Base-by-base conservation (phyloP, 2,888 invertebrate species). In the Hirtodrosophila cameraria region DNA sequence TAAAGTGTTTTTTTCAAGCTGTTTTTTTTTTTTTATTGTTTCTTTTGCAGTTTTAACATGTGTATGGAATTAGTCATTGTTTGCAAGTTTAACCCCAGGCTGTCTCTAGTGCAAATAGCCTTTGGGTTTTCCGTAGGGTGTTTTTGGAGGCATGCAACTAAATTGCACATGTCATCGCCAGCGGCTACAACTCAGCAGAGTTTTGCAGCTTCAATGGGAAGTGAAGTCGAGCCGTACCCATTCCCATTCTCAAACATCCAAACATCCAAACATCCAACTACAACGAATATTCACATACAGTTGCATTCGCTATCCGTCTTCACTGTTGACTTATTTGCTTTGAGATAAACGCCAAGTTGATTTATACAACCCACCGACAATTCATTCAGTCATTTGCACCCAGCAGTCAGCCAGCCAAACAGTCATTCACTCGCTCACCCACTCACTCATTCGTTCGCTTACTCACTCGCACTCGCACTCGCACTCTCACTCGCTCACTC, bases 281-380 rank as follows among this genome's bases (percentile, higher is more conserved):
- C 16, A 11, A 25, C 16, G 33, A 31, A n/a, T 23, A 39, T 25
- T 15, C 41, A 49, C 20, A 57, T 25, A 64, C 53, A 62, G 55
- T 71, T 78, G 79, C 75, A 82, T 64, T 78, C 61, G 76, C 79
- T 80, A 86, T 79, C 79, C 86, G 80, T 80, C 86, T 86, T 75
- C 85, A 80, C 86, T 83, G 84, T 83, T 81, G 86, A 81, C 86
- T 81, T 81, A 81, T 86, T 81, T 81, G 80, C 80, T 81, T 81
- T 83, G 86, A 86, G 80, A 81, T 81, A 81, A 81, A 81, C 86
- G 80, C 84, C 80, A 81, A 86, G 80, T 81, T 81, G 80, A 81
- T 81, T 81, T 81, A 81, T 81, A 83, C 73, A 81, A 83, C 76
- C 80, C 84, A 86, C 86, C 80, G 86, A 83, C 80, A 81, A 81